Evolutionary conservation across 2,797 vertebrate species (phyloP).

Genomic region (Lateolabrax maculatus): DNA sequence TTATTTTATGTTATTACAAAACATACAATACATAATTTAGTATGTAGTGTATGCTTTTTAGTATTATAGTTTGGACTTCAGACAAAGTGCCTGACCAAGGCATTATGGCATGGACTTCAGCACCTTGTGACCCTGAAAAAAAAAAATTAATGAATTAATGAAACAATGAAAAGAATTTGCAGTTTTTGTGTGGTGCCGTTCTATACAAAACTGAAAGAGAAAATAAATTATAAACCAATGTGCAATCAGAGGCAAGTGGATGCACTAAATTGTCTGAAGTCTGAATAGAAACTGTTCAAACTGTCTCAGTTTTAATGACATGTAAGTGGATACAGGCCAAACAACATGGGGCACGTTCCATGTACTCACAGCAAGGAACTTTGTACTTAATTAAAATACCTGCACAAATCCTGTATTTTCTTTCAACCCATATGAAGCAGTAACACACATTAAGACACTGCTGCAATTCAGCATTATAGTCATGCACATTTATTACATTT

Average conservation of each 20-base stretch:
- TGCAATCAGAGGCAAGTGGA: neutral
- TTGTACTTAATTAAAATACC: slow-evolving; percentile 62
- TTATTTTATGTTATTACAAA: neutral
- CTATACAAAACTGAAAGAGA: slow-evolving; percentile 1
- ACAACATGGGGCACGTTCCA: neutral
- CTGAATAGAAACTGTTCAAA: slow-evolving; percentile 3
- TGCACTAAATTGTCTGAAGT: neutral
- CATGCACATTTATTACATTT: slow-evolving; percentile 86
- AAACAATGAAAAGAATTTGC: too few relatives aligned
- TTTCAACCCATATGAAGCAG: slow-evolving; percentile 65
- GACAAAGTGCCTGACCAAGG: neutral
- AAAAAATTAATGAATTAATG: slow-evolving; percentile 15
- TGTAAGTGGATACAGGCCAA: neutral
- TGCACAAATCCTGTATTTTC: slow-evolving; percentile 52
- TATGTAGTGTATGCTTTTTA: neutral
- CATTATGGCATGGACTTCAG: neutral
- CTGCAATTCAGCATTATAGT: slow-evolving; percentile 84
- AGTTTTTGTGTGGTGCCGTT: slow-evolving; percentile 3
- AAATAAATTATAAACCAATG: neutral
- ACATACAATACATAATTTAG: neutral
- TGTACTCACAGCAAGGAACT: slow-evolving; percentile 32
- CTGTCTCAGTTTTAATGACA: slow-evolving; percentile 1
- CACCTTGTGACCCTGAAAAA: slow-evolving; percentile 6
- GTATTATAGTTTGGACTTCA: neutral
- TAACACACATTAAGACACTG: slow-evolving; percentile 75